Percentiles rank a stretch among this genome's conserved stretches.
phyloP scores from a whole-genome alignment of 2,113 vertebrate genomes.

The Coryphaenoides rupestris region DNA sequence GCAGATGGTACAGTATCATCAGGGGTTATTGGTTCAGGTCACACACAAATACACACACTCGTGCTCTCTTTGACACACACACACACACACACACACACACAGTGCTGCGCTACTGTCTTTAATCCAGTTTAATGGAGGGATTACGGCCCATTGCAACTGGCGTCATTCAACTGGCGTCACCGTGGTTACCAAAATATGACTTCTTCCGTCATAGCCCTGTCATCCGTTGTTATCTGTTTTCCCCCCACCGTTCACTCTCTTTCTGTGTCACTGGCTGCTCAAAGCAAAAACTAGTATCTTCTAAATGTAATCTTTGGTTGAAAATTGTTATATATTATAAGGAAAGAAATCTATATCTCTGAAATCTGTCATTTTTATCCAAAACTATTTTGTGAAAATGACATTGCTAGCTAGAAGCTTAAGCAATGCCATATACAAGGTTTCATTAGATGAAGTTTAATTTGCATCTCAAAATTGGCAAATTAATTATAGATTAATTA shows the following conservation, averaged over 20 bases:
- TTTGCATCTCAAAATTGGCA: no score
- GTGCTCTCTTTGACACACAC: neutral
- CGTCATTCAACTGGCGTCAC: slow-evolving; percentile 56
- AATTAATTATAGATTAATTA: no score
- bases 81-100: slow-evolving; percentile 30
- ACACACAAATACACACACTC: slow-evolving; percentile 33
- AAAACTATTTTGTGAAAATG: no score
- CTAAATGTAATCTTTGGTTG: no score
- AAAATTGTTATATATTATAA: no score
- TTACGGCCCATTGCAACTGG: slow-evolving; percentile 57
- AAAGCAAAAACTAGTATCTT: no score
- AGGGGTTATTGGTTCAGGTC: slow-evolving; percentile 40
- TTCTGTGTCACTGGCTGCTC: no score
- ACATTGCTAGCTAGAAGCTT: no score
- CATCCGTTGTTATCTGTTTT: slow-evolving; percentile 43
- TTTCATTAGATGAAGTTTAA: no score
- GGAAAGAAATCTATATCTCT: no score
- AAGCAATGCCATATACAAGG: no score
- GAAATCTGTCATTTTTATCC: no score
- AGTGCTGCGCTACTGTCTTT: slow-evolving; percentile 55
- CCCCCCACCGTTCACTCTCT: neutral
- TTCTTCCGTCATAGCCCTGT: slow-evolving; percentile 47
- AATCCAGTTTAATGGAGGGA: slow-evolving; percentile 73
- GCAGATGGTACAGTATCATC: slow-evolving; percentile 50
- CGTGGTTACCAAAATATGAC: slow-evolving; percentile 56